Conservation (phyloP, 92 coral and sea anemone species). For the Zoanthus sansibaricus region DNA sequence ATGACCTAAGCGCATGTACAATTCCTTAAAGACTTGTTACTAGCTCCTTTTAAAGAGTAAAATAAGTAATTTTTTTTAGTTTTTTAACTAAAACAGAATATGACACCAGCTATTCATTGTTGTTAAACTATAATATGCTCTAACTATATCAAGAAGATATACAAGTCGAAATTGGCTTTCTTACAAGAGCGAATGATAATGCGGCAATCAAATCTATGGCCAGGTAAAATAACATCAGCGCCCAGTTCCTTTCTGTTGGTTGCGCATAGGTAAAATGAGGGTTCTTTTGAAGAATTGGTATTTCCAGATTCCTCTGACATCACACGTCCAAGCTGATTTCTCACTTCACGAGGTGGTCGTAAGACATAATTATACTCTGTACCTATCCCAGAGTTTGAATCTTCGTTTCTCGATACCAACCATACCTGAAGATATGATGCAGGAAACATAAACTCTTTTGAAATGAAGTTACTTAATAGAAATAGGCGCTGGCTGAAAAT, state of each 20-base stretch:
- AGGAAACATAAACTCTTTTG: not conserved
- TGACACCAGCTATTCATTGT: not conserved
- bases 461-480: not conserved
- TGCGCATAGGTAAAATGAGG: conserved; percentile 55
- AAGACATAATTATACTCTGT: conserved; percentile 27
- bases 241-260: conserved; percentile 37
- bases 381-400: not conserved
- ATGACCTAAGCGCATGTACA: no score
- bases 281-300: conserved; percentile 46
- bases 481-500: not conserved
- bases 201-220: conserved; percentile 62
- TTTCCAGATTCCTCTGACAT: conserved; percentile 25
- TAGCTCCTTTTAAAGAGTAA: no score
- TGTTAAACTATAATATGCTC: no score
- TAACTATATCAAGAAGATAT: not conserved
- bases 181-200: conserved; percentile 56
- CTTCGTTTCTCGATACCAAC: conserved; percentile 35
- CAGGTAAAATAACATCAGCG: conserved; percentile 59
- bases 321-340: conserved; percentile 43
- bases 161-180: not conserved
- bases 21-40: no score
- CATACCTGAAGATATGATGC: conserved; percentile 40
- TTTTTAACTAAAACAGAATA: not conserved
- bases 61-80: no score
- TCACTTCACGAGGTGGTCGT: conserved; percentile 51